Evolutionary conservation across 1,140 invertebrate genomes (phyloP).

Genomic region (Drosophila simulans): DNA sequence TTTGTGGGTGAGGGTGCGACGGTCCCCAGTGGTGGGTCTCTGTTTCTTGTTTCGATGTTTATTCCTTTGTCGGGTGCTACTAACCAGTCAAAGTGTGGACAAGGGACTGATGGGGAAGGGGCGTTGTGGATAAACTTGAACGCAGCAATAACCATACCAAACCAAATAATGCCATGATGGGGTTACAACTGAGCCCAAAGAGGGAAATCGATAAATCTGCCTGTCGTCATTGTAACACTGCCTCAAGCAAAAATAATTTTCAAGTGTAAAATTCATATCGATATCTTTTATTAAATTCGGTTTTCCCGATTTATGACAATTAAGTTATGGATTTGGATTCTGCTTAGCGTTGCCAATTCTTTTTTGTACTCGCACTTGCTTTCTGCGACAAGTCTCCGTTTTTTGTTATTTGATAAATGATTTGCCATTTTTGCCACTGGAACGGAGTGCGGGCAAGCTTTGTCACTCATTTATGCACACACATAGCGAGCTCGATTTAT

Average conservation of each 20-base stretch:
- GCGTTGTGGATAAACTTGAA: slow-evolving; percentile 46
- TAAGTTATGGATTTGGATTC: too few relatives aligned
- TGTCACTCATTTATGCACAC: slow-evolving; percentile 51
- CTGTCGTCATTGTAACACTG: slow-evolving; percentile 10
- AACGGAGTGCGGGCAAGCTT: slow-evolving; percentile 25
- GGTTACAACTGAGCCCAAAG: slow-evolving; percentile 29
- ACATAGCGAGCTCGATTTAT: slow-evolving; percentile 64
- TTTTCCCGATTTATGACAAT: too few relatives aligned
- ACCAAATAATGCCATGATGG: slow-evolving; percentile 36
- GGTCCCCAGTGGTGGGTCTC: slow-evolving; percentile 33
- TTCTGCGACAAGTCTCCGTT: slow-evolving; percentile 9
- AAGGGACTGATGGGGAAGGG: slow-evolving; percentile 13
- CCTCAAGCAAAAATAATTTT: not conserved
- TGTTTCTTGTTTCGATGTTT: slow-evolving; percentile 48
- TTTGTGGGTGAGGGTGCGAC: slow-evolving; percentile 22
- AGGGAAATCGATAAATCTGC: slow-evolving; percentile 42
- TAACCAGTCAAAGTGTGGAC: slow-evolving; percentile 41
- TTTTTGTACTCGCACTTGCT: slow-evolving; percentile 8
- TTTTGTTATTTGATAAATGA: slow-evolving; percentile 69
- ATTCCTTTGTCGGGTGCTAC: slow-evolving; percentile 33
- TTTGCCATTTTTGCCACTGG: slow-evolving; percentile 51
- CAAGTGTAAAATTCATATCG: not conserved
- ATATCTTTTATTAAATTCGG: not conserved
- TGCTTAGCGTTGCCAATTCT: slow-evolving; percentile 23
- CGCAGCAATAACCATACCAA: slow-evolving; percentile 44